These are phyloP conservation scores for Drosophila peninsularis DNA, from an alignment of 2,888 invertebrate species.

Conservation along the genomic window DNA sequence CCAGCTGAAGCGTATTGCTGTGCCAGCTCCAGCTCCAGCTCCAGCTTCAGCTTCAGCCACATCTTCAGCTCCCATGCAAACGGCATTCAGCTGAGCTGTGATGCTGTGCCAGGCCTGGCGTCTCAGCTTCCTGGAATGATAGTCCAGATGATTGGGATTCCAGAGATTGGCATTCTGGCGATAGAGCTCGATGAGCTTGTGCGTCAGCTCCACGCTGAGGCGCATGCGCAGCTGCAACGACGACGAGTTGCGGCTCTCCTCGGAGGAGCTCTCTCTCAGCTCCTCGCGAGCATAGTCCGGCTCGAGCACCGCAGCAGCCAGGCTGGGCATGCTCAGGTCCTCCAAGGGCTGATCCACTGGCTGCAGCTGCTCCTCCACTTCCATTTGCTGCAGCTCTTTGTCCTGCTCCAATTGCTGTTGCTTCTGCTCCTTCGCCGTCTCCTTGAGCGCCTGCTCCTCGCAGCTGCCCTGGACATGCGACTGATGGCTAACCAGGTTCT, in stretches of 20 bases:
- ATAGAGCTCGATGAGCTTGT: slow-evolving; percentile 68
- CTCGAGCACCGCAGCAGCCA: slow-evolving; percentile 30
- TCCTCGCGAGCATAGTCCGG: neutral
- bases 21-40: neutral
- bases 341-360: neutral
- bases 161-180: slow-evolving; percentile 67
- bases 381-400: neutral
- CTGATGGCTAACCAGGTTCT: slow-evolving; percentile 66
- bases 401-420: slow-evolving; percentile 13
- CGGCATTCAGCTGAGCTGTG: slow-evolving; percentile 58
- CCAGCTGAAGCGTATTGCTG: slow-evolving; percentile 53
- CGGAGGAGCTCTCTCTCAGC: slow-evolving; percentile 5
- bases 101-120: slow-evolving; percentile 73
- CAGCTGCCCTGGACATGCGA: slow-evolving; percentile 66
- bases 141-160: slow-evolving; percentile 79
- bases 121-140: slow-evolving; percentile 59
- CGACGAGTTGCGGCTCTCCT: slow-evolving; percentile 3
- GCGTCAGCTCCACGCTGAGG: slow-evolving; percentile 57
- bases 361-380: slow-evolving; percentile 2
- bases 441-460: slow-evolving; percentile 33
- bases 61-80: neutral
- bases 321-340: slow-evolving; percentile 6
- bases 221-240: slow-evolving; percentile 49
- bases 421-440: slow-evolving; percentile 11
- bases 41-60: neutral